phyloP scores from a whole-genome alignment of 1,140 invertebrate genomes.

The Rhysida immarginata region DNA sequence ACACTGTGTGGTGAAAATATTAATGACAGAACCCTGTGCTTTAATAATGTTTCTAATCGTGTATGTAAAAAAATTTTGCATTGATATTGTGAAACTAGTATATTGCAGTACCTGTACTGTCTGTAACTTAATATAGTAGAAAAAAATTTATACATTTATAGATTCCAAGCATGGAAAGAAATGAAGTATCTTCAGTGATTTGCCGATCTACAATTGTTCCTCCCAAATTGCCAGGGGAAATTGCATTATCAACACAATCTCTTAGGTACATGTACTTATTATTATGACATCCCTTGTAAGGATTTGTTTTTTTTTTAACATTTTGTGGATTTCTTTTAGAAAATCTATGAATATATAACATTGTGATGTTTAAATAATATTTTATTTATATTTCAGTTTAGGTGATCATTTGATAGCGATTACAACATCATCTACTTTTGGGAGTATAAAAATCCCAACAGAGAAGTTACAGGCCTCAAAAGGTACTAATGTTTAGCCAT shows the following conservation, averaged over 20 bases:
- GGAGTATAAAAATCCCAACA: slow-evolving; percentile 13
- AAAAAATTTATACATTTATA: too few species aligned
- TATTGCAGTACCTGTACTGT: too few species aligned
- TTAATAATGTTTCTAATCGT: slow-evolving; percentile 30
- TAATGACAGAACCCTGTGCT: slow-evolving; percentile 26
- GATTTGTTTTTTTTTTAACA: neutral
- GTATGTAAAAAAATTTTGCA: too few species aligned
- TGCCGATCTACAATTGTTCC: slow-evolving; percentile 38
- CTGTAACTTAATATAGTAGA: too few species aligned
- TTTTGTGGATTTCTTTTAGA: too few species aligned
- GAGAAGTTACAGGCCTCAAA: too few species aligned
- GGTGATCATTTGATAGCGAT: slow-evolving; percentile 36
- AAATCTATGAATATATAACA: neutral
- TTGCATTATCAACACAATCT: slow-evolving; percentile 33
- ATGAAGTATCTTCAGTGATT: slow-evolving; percentile 25
- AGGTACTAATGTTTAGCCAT: too few species aligned
- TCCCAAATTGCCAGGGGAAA: slow-evolving; percentile 18
- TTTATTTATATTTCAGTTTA: slow-evolving; percentile 23
- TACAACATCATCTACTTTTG: slow-evolving; percentile 24
- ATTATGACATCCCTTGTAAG: too few species aligned
- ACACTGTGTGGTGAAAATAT: slow-evolving; percentile 33
- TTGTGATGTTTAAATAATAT: too few species aligned
- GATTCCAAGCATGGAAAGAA: slow-evolving; percentile 8
- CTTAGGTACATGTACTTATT: too few species aligned
- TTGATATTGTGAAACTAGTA: too few species aligned